Evolutionary conservation across 2,113 vertebrate genomes (phyloP).

Genomic region (Colius striatus): DNA sequence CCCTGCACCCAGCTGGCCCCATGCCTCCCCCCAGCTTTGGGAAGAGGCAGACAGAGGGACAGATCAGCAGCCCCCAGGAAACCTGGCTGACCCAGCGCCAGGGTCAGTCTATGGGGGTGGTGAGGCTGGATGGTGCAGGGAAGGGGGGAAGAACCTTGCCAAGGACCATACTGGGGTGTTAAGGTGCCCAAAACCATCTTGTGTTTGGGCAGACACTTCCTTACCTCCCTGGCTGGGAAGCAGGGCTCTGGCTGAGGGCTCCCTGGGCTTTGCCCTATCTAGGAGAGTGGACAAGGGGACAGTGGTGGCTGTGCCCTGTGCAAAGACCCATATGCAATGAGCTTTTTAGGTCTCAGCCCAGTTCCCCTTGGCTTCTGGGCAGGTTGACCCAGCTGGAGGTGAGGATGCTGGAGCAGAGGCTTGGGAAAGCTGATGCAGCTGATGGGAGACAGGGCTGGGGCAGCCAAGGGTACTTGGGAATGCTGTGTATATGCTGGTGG

Average conservation of each 20-base stretch:
- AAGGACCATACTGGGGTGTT: accelerated
- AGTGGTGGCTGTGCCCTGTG: background rate
- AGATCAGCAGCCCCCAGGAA: background rate
- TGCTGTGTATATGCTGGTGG: no score
- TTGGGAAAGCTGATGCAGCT: background rate
- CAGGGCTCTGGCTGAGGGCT: accelerated
- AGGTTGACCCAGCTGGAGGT: background rate
- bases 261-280: no score
- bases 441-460: background rate
- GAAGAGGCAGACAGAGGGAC: background rate
- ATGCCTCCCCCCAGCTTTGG: accelerated
- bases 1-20: background rate
- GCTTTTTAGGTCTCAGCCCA: background rate
- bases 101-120: accelerated
- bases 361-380: accelerated
- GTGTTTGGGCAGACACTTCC: background rate
- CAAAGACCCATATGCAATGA: accelerated
- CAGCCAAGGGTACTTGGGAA: accelerated
- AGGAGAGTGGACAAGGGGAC: background rate
- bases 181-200: background rate
- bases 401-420: background rate
- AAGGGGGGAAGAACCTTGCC: background rate
- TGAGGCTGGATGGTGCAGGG: accelerated
- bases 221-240: background rate
- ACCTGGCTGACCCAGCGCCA: accelerated